A percentile compares a stretch with the other conserved stretches of the same genome.
phyloP scores from a whole-genome alignment of 2,888 invertebrate genomes.

The Cephus rjabovi region DNA sequence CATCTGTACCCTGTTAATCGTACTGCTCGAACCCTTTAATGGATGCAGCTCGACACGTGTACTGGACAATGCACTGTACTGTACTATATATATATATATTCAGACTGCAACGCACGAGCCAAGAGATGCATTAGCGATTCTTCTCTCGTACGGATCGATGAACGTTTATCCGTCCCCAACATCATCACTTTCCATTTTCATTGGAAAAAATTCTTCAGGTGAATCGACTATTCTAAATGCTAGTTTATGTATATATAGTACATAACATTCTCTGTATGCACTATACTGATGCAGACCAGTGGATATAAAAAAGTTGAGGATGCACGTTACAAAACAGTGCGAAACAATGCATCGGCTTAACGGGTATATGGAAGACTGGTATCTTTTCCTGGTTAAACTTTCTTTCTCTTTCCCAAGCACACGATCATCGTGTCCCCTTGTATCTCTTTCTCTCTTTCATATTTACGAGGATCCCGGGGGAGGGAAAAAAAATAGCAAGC shows the following conservation, averaged over 20 bases:
- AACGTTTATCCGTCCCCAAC: slow-evolving; percentile 7
- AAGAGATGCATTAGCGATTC: slow-evolving; percentile 28
- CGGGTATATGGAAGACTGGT: background rate
- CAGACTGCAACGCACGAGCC: slow-evolving; percentile 14
- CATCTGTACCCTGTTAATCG: too few species aligned
- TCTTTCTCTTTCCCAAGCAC: background rate
- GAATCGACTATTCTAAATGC: too few species aligned
- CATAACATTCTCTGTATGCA: too few species aligned
- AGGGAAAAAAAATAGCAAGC: background rate
- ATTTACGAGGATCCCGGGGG: background rate
- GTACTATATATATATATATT: slow-evolving; percentile 13
- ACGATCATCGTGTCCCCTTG: background rate
- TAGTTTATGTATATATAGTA: too few species aligned
- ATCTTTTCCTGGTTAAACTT: background rate
- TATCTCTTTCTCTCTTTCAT: background rate
- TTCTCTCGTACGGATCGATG: slow-evolving; percentile 30
- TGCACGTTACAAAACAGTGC: background rate
- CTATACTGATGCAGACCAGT: too few species aligned
- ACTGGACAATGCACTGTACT: too few species aligned
- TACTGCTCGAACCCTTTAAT: too few species aligned
- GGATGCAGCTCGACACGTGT: too few species aligned
- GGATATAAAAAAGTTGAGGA: too few species aligned
- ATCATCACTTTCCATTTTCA: slow-evolving; percentile 7
- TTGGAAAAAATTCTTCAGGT: background rate
- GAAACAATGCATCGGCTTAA: background rate